phyloP scores from a whole-genome alignment of 2,113 vertebrate species.

The Gopherus flavomarginatus region DNA sequence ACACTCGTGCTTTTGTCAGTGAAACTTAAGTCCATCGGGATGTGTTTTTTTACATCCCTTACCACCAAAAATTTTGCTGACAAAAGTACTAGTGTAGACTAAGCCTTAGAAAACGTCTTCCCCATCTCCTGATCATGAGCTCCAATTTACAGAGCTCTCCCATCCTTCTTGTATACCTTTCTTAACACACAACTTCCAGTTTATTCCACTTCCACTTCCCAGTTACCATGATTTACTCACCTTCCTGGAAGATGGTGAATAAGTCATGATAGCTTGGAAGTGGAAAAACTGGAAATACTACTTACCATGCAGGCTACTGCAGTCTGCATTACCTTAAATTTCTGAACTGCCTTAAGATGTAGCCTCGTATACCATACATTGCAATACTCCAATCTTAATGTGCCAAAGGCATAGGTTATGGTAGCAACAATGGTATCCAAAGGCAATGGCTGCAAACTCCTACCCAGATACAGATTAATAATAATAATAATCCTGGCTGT shows the following conservation, averaged over 20 bases:
- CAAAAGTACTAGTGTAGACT: too few relatives aligned
- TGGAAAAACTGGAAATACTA: neutral
- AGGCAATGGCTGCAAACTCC: neutral
- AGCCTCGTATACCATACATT: neutral
- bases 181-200: neutral
- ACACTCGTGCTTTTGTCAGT: too few relatives aligned
- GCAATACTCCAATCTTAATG: neutral
- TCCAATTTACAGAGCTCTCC: neutral
- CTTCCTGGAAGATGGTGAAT: neutral
- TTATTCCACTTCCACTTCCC: neutral
- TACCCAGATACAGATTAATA: neutral
- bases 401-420: neutral
- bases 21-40: too few relatives aligned
- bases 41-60: too few relatives aligned
- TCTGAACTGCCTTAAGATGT: neutral
- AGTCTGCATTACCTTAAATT: neutral
- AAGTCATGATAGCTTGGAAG: too few relatives aligned
- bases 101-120: neutral
- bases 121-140: neutral
- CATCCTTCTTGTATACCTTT: neutral
- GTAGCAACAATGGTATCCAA: neutral
- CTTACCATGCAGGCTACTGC: neutral
- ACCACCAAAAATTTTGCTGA: too few relatives aligned
- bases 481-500: rapidly evolving
- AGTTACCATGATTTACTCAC: neutral